Base-by-base conservation (phyloP, 2,797 vertebrate genomes). In the Periparus ater region DNA sequence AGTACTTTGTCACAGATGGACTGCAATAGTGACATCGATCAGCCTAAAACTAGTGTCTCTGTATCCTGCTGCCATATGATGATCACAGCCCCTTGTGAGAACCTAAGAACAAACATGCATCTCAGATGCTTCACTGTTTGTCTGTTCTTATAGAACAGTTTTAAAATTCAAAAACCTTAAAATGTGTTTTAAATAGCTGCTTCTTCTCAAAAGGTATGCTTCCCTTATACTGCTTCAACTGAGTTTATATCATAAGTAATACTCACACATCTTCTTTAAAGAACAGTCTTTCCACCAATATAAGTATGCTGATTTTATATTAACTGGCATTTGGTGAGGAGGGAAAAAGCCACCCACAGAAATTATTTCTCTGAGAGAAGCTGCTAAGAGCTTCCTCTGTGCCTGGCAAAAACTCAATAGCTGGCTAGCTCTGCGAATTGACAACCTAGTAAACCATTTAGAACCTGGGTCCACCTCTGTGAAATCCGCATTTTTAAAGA, bases 21-120 rank as follows among this genome's bases (percentile, higher is more conserved):
- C 25, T 60, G 27, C 38, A 4, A 1, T 14, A 34, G 26, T 50
- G 42, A 18, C 40, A 55, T 6, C 0, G 0, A 62, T 51, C 18
- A 55, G 13, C 27, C 9, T 19, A 65, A 78, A 54, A 17, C 23
- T 29, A 21, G 8, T 53, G 17, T 17, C 45, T 63, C 51, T 74
- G 10, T 48, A 44, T 84, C 32, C 45, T 75, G 40, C 17, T 86
- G 17, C 8, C 4, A 30, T 42, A 7, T 16, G 19, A 5, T n/a
- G 6, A 29, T 54, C 30, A 19, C 13, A 76, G 17, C 3, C 3
- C 11, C 20, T 17, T 1, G 0, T 30, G 34, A 26, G 25, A 67
- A 25, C 7, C 15, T 42, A 10, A 71, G 29, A 79, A 53, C 2
- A 60, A 74, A 29, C 4, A 11, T 17, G 12, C 27, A n/a, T 67